phyloP scores from a whole-genome alignment of 2,113 vertebrate genomes.

The Sylvietta virens region DNA sequence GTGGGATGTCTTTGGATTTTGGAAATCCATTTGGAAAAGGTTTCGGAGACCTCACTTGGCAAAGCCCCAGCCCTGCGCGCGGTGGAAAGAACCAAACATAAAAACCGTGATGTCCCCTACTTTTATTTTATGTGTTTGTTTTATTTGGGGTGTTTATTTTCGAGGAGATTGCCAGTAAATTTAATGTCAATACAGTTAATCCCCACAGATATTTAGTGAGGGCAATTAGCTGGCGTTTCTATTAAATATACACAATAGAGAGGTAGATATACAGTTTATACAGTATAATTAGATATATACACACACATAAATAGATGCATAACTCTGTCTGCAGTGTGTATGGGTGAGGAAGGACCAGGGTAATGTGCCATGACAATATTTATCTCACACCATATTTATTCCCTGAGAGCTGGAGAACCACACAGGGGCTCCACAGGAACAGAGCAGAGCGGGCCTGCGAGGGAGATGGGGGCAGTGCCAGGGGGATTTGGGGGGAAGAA shows the following conservation, averaged over 20 bases:
- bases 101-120: background rate
- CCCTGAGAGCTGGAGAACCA: background rate
- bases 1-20: background rate
- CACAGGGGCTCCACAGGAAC: background rate
- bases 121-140: background rate
- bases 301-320: conserved; percentile 52
- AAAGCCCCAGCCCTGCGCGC: fast-evolving
- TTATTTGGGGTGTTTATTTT: conserved; percentile 39
- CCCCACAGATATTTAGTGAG: conserved; percentile 25
- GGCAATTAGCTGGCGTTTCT: conserved; percentile 45
- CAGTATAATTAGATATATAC: conserved; percentile 50
- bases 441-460: fast-evolving
- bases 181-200: conserved; percentile 38
- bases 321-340: conserved; percentile 37
- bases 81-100: background rate
- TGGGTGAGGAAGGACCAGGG: conserved; percentile 44
- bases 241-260: conserved; percentile 11
- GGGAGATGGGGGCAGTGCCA: background rate
- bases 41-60: background rate
- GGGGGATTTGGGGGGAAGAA: fast-evolving
- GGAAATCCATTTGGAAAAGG: too few relatives aligned
- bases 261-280: conserved; percentile 33
- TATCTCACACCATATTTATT: conserved; percentile 37
- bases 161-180: conserved; percentile 6
- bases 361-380: conserved; percentile 61